These are phyloP conservation scores for Anguilla marmorata DNA, from an alignment of 2,797 vertebrate genomes.

Conservation along the genomic window DNA sequence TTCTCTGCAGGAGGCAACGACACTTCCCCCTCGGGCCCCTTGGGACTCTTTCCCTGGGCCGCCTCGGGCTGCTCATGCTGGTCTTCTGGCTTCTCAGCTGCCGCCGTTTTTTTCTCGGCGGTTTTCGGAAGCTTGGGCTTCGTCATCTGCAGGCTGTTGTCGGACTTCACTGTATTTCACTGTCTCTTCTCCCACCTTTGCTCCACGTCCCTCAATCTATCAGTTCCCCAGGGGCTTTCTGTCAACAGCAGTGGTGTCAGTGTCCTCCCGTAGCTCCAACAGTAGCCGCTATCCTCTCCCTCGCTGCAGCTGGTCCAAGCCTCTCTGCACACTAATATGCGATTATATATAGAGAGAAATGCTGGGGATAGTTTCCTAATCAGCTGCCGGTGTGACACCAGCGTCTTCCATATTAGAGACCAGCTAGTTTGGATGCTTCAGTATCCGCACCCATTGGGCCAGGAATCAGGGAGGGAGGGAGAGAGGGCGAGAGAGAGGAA, in stretches of 20 bases:
- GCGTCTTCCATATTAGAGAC: slow-evolving; percentile 12
- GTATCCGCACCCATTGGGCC: slow-evolving; percentile 13
- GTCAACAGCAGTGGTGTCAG: background rate
- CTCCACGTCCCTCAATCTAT: background rate
- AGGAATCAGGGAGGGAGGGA: slow-evolving; percentile 19
- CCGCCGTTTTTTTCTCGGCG: slow-evolving; percentile 30
- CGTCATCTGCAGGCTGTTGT: slow-evolving; percentile 9
- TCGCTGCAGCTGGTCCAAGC: slow-evolving; percentile 29
- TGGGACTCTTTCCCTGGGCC: background rate
- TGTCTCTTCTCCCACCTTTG: background rate
- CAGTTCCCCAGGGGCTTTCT: background rate
- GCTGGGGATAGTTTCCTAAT: slow-evolving; percentile 72
- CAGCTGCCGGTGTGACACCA: slow-evolving; percentile 48
- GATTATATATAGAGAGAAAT: slow-evolving; percentile 73
- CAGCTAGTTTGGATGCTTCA: slow-evolving; percentile 27
- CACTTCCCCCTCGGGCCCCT: background rate
- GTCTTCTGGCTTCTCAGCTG: background rate
- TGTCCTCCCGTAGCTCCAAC: slow-evolving; percentile 19
- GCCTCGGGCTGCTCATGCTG: background rate
- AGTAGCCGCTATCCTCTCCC: background rate
- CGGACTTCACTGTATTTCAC: background rate
- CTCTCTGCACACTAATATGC: slow-evolving; percentile 45
- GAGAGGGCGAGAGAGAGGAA: background rate
- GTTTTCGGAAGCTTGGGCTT: slow-evolving; percentile 36
- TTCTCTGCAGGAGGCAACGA: background rate